Conservation (phyloP, 2,113 vertebrate species). For the Myrmecophaga tridactyla region DNA sequence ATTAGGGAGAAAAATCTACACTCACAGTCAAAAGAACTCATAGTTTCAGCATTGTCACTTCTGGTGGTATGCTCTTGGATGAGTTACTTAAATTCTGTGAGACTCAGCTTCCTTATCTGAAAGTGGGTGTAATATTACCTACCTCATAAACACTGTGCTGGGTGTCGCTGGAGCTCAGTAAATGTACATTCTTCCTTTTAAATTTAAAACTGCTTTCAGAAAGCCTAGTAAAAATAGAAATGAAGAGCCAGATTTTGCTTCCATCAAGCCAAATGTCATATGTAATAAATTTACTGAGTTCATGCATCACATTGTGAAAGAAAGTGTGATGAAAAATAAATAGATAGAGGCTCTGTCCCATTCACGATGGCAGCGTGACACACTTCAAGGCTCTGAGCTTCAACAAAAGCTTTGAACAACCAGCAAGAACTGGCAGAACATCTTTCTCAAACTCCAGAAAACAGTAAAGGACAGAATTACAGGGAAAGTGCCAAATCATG, state of each 20-base stretch:
- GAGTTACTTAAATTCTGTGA: not conserved
- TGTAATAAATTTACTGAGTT: not conserved
- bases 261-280: not conserved
- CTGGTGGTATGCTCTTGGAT: not conserved
- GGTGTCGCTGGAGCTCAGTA: not conserved
- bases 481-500: too few relatives aligned
- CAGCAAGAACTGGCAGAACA: too few relatives aligned
- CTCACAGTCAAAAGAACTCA: not conserved
- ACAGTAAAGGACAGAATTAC: too few relatives aligned
- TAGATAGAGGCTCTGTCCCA: not conserved
- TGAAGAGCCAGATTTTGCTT: not conserved
- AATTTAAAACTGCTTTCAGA: slow-evolving; percentile 20
- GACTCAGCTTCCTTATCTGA: not conserved
- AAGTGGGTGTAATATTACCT: not conserved
- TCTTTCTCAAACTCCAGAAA: too few relatives aligned
- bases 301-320: not conserved
- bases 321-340: not conserved
- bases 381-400: too few relatives aligned
- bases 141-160: not conserved
- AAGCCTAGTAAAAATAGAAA: slow-evolving; percentile 5
- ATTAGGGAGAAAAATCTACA: not conserved
- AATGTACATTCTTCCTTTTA: not conserved
- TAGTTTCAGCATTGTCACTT: not conserved
- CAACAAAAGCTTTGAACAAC: too few relatives aligned
- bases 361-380: too few relatives aligned